These are phyloP conservation scores for Crenichthys baileyi DNA, from an alignment of 2,797 vertebrate genomes.

Conservation along the genomic window DNA sequence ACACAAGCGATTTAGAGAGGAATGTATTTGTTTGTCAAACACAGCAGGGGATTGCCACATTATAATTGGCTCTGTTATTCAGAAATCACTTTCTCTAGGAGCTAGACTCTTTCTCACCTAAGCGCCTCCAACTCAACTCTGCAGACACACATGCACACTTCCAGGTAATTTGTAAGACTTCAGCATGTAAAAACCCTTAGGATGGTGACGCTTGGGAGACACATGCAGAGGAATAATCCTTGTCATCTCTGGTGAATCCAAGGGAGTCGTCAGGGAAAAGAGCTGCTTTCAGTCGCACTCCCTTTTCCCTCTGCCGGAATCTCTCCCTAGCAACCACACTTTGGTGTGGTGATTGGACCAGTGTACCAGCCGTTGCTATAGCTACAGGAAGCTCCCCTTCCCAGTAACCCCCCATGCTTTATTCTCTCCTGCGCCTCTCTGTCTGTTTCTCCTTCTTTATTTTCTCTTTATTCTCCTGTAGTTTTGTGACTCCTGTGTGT, in stretches of 20 bases:
- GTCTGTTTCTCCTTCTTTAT: constrained; percentile 47
- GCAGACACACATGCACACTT: constrained; percentile 20
- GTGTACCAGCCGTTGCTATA: constrained; percentile 81
- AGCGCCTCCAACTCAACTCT: constrained; percentile 14
- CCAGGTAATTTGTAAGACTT: constrained; percentile 43
- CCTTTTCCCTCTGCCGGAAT: constrained; percentile 70
- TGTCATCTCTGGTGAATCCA: constrained; percentile 63
- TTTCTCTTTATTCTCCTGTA: constrained; percentile 19
- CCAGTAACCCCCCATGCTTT: constrained; percentile 51
- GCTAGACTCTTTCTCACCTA: constrained; percentile 30
- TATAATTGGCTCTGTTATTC: constrained; percentile 40
- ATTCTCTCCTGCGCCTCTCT: constrained; percentile 50
- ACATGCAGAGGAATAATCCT: constrained; percentile 54
- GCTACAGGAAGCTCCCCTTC: constrained; percentile 83
- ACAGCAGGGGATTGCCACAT: constrained; percentile 3
- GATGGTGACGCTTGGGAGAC: constrained; percentile 40
- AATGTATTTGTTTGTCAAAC: constrained; percentile 13
- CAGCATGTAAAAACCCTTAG: constrained; percentile 37
- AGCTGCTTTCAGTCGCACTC: constrained; percentile 55
- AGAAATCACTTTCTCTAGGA: constrained; percentile 36
- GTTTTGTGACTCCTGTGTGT: neutral
- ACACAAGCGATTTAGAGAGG: constrained; percentile 2
- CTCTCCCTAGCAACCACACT: constrained; percentile 84
- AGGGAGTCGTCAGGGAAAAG: constrained; percentile 56
- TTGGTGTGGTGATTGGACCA: constrained; percentile 82